Conservation (phyloP, 1,140 invertebrate species). For the Steinernema feltiae region DNA sequence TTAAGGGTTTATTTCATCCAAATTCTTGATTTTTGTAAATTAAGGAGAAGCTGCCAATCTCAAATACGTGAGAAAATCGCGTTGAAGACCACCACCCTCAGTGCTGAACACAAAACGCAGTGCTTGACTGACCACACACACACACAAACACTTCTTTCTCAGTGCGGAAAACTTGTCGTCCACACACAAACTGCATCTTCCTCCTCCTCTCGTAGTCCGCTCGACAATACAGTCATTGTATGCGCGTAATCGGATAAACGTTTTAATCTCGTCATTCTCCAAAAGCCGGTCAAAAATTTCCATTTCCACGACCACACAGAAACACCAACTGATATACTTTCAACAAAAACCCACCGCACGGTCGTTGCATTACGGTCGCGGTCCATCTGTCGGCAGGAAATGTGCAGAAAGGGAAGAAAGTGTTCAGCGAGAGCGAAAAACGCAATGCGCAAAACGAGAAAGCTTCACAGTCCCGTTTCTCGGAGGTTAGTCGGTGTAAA, state of each 20-base stretch:
- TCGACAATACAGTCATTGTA: conserved; percentile 11
- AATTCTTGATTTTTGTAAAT: too few relatives aligned
- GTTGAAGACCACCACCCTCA: too few relatives aligned
- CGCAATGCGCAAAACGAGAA: too few relatives aligned
- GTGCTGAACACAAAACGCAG: neutral
- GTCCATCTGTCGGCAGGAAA: neutral
- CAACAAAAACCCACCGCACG: neutral
- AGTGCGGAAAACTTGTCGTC: neutral
- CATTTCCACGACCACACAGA: neutral
- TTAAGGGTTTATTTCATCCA: too few relatives aligned
- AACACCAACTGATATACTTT: neutral
- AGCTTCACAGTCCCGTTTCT: neutral
- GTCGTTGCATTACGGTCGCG: too few relatives aligned
- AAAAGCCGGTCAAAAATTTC: conserved; percentile 4
- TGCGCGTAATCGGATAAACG: conserved; percentile 10
- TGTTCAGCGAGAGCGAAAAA: too few relatives aligned
- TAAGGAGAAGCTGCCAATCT: too few relatives aligned
- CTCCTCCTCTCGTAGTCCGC: neutral
- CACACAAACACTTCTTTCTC: neutral
- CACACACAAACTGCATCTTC: too few relatives aligned
- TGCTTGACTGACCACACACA: conserved; percentile 13
- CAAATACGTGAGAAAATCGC: too few relatives aligned
- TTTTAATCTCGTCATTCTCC: neutral
- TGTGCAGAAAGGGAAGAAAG: neutral
- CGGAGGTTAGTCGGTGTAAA: neutral